Base-by-base conservation (phyloP, 1,140 invertebrate genomes). In the Stegodyphus dumicola region DNA sequence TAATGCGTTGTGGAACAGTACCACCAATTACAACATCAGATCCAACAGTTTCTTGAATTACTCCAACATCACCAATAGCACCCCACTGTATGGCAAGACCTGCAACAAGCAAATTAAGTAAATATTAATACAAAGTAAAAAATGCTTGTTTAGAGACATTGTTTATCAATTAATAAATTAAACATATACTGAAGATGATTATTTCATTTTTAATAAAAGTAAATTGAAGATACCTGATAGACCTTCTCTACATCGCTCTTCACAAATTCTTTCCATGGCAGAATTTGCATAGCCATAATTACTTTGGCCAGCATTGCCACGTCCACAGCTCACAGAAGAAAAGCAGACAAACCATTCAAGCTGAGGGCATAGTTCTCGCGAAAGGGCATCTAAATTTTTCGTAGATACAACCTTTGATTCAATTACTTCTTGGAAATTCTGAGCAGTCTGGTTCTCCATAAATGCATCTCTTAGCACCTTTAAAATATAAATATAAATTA, bases 241-340 rank as follows among this genome's bases (percentile, higher is more conserved):
- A 9, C 92, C 96, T 89, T 94, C 93, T 13, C 92, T 92, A 89
- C 95, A 94, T 84, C 98, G 93, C 75, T 94, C 92, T 91, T 99
- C 97, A 88, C 95, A 94, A 64, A 99, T 94, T 77, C 97, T 93
- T 91, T 99, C 98, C 97, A 99, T 99, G 6, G 94, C 94, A 0
- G 97, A 98, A 91, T 99, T 99, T 49, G 98, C 97, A 87, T 96
- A 93, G 77, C 97, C 98, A 89, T 99, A 99, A 91, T 99, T 99
- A 33, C 94, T 93, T 91, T 99, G 98, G 3, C 98, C 98, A 81
- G 94, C 93, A 91, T 99, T 99, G 81, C 98, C 98, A 78, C 96
- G 93, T 9, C 97, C 98, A 91, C 97, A 97, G 15, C 95, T 95
- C 18, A 99, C 94, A 33, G 96, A 98, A 13, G 98, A 99, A 92